phyloP scores from a whole-genome alignment of 2,888 invertebrate genomes.

The Corbicula japonica region DNA sequence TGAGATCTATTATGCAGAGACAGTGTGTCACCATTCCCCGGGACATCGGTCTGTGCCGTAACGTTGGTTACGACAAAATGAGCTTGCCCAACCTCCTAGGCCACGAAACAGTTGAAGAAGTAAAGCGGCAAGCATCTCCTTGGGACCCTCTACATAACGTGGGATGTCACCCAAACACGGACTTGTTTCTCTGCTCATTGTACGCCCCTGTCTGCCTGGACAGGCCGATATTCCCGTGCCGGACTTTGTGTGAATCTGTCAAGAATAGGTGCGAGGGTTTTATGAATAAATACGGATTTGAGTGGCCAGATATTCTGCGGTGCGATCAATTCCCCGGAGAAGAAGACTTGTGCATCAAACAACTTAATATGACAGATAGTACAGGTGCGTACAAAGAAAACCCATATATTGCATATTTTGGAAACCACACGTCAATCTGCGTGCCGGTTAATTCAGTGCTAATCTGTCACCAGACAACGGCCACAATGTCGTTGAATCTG shows the following conservation, averaged over 20 bases:
- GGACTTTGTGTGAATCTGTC: constrained; percentile 89
- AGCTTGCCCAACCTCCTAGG: constrained; percentile 89
- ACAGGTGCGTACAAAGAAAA: constrained; percentile 57
- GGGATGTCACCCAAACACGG: constrained; percentile 89
- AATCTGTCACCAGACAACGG: too few relatives aligned
- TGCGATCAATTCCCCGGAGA: constrained; percentile 89
- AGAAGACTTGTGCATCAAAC: constrained; percentile 89
- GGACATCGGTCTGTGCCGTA: constrained; percentile 89
- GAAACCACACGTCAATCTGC: too few relatives aligned
- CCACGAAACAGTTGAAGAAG: constrained; percentile 89
- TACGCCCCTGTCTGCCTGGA: constrained; percentile 90
- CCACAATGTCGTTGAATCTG: too few relatives aligned
- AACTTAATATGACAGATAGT: constrained; percentile 67
- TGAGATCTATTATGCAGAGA: constrained; percentile 76
- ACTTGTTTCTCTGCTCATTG: constrained; percentile 90
- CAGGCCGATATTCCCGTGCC: constrained; percentile 89
- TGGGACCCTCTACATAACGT: constrained; percentile 89
- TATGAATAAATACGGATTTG: constrained; percentile 89
- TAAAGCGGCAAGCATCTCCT: constrained; percentile 88
- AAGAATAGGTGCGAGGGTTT: constrained; percentile 88
- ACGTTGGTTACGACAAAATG: constrained; percentile 89
- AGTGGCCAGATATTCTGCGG: constrained; percentile 90
- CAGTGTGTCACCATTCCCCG: constrained; percentile 89
- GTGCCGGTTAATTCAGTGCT: too few relatives aligned
- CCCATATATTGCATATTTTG: too few relatives aligned